Percentiles rank a stretch among this genome's conserved stretches.
Evolutionary conservation across 2,888 invertebrate genomes (phyloP).

Genomic region (Torymus aiolomorphi): DNA sequence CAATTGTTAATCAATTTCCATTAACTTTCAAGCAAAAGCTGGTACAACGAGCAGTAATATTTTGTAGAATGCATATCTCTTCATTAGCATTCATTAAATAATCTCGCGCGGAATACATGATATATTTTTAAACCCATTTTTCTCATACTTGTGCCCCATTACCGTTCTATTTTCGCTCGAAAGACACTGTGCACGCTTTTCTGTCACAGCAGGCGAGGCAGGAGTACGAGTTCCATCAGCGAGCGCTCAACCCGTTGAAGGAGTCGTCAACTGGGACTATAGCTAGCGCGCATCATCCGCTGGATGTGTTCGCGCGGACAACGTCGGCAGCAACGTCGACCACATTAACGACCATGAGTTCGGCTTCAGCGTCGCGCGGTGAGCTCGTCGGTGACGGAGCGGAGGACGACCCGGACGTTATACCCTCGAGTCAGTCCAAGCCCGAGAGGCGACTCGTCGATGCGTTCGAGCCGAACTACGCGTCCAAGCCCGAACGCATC

Average conservation of each 20-base stretch:
- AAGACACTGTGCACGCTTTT: neutral
- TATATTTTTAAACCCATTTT: too few relatives aligned
- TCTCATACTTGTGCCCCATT: too few relatives aligned
- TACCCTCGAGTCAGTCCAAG: constrained; percentile 64
- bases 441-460: constrained; percentile 66
- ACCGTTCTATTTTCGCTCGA: too few relatives aligned
- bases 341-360: neutral
- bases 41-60: too few relatives aligned
- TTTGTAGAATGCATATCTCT: too few relatives aligned
- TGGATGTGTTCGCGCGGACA: constrained; percentile 11
- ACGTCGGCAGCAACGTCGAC: constrained; percentile 62
- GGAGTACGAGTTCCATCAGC: constrained; percentile 49
- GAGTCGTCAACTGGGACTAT: neutral
- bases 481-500: constrained; percentile 63
- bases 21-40: too few relatives aligned
- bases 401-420: constrained; percentile 71
- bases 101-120: too few relatives aligned
- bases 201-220: constrained; percentile 19
- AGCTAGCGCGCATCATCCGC: neutral
- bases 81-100: too few relatives aligned
- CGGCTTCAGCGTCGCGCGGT: constrained; percentile 7
- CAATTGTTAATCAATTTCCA: too few relatives aligned
- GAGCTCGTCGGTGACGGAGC: neutral
- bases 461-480: constrained; percentile 67
- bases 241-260: constrained; percentile 3